Percentiles rank a stretch among this genome's conserved stretches.
Conservation (phyloP, 2,888 invertebrate genomes). For the Troides helena region DNA sequence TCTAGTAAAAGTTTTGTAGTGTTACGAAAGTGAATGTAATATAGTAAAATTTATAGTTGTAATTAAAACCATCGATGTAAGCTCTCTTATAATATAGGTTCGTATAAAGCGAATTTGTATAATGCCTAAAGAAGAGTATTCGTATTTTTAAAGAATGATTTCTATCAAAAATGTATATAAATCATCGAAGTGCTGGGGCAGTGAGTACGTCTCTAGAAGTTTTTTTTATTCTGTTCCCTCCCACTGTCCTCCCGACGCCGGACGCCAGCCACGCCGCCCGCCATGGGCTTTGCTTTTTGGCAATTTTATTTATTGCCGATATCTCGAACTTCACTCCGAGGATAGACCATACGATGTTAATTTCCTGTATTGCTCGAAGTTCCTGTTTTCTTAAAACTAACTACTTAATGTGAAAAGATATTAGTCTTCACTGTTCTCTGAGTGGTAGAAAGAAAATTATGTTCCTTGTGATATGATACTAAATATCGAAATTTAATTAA, state of each 20-base stretch:
- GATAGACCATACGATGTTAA: constrained; percentile 74
- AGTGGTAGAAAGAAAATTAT: too few species aligned
- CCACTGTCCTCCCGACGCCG: constrained; percentile 42
- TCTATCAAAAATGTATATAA: constrained; percentile 29
- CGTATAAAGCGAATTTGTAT: too few species aligned
- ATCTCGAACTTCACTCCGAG: constrained; percentile 56
- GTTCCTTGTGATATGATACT: too few species aligned
- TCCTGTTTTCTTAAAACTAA: constrained; percentile 21
- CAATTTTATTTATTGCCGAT: constrained; percentile 75
- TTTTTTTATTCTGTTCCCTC: constrained; percentile 65
- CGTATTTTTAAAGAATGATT: not conserved
- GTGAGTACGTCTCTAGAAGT: constrained; percentile 45
- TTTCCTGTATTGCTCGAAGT: constrained; percentile 59
- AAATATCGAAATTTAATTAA: too few species aligned
- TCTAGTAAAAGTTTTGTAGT: too few species aligned
- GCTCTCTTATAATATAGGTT: too few species aligned
- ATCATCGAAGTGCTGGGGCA: constrained; percentile 30
- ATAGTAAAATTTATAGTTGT: too few species aligned
- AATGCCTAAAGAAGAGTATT: too few species aligned
- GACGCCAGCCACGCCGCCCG: constrained; percentile 37
- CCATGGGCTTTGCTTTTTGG: constrained; percentile 55
- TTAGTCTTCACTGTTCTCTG: not conserved
- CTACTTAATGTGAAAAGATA: constrained; percentile 8
- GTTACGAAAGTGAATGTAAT: too few species aligned
- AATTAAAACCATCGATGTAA: too few species aligned